A percentile compares a stretch with the other conserved stretches of the same genome.
Evolutionary conservation across 2,888 invertebrate genomes (phyloP).

Genomic region (Sarcophaga carnaria): DNA sequence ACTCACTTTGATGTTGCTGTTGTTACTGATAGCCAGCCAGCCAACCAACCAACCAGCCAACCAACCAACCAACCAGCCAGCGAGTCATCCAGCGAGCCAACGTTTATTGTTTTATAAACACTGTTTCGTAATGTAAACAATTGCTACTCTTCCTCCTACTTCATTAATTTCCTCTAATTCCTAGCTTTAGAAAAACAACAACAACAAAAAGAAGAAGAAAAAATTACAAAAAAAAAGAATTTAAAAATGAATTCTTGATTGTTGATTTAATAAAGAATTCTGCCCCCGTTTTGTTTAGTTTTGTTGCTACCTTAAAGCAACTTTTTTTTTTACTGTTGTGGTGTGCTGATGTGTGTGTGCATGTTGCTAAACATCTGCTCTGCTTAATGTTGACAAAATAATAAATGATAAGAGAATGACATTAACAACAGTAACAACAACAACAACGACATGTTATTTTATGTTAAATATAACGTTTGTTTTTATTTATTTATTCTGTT

Average conservation of each 20-base stretch:
- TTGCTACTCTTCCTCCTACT: neutral
- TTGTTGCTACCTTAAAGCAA: too few species aligned
- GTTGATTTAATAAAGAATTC: too few species aligned
- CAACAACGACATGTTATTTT: neutral
- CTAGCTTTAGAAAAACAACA: neutral
- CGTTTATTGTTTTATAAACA: slow-evolving; percentile 55
- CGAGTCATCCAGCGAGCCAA: too few species aligned
- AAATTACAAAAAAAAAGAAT: neutral
- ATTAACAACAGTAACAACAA: neutral
- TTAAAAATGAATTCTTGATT: neutral
- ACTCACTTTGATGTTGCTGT: slow-evolving; percentile 48
- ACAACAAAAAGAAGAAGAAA: neutral
- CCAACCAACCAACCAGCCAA: too few species aligned
- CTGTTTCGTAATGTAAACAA: slow-evolving; percentile 42
- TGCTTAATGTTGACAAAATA: slow-evolving; percentile 63
- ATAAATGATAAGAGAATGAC: slow-evolving; percentile 4
- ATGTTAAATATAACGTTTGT: neutral
- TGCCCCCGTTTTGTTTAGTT: too few species aligned
- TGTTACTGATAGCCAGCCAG: too few species aligned
- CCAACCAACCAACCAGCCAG: neutral
- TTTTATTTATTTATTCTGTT: neutral
- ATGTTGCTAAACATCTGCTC: slow-evolving; percentile 58
- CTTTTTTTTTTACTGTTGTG: too few species aligned
- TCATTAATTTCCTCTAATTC: neutral
- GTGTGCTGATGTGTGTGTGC: neutral